Base-by-base conservation (phyloP, 2,113 vertebrate species). In the Apteryx owenii region DNA sequence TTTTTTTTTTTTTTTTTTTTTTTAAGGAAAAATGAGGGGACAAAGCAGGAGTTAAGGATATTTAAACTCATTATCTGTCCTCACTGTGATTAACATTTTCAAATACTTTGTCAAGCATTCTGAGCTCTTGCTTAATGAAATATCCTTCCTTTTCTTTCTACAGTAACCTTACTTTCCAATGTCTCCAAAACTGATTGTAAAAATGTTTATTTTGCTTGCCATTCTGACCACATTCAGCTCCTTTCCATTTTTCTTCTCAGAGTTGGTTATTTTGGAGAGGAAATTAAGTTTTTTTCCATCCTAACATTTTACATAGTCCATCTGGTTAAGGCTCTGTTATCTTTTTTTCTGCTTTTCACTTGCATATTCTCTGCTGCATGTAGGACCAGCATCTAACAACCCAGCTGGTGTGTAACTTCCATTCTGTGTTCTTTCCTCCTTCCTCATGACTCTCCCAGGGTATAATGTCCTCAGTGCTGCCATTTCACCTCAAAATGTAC, bases 361-460 rank as follows among this genome's bases (percentile, higher is more conserved):
- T 86, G 38, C 56, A 36, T 84, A 23, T 33, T 65, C 78, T 76
- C 44, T 90, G 69, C 73, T 89, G 91, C 91, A 89, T 80, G 93
- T 31, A 70, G 75, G 46, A 46, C 54, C 54, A 93, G n/a, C 79
- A 66, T 62, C 71, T 95, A 88, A 91, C 94, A 93, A 85, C 61
- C 65, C 51, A 11, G 42, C 36, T 0, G 0, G 54, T 60, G 53
- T 92, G 77, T 65, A 66, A 53, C 81, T 77, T 85, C 71, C 9
- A 16, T 82, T 87, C 87, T 88, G 17, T 85, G 62, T 72, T 96
- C 71, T 87, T 2, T 0, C 70, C 75, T 70, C 90, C 70, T 79
- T 3, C 58, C 19, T 54, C 38, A 4, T 61, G 44, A 31, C 33
- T 66, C 46, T 64, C 44, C 64, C n/a, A 65, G 83, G n/a, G 50